Percentiles rank a stretch among this genome's conserved stretches.
phyloP scores from a whole-genome alignment of 2,888 invertebrate species.

The Timandra comae region DNA sequence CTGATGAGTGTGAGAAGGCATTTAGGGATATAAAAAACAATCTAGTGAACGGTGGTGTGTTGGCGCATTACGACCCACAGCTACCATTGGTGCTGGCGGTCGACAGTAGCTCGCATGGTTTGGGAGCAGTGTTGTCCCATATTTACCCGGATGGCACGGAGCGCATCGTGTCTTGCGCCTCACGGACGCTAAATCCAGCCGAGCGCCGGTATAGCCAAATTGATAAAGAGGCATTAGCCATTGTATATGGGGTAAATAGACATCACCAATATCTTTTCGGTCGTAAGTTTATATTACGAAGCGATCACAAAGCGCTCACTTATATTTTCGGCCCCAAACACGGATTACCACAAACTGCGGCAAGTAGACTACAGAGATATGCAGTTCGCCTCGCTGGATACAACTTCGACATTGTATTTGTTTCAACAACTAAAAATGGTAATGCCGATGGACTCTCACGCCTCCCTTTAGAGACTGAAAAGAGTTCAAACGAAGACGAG shows the following conservation, averaged over 20 bases:
- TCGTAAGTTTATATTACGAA: slow-evolving; percentile 13
- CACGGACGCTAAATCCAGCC: slow-evolving; percentile 3
- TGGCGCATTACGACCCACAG: slow-evolving; percentile 17
- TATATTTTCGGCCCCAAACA: slow-evolving; percentile 30
- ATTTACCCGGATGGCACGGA: background rate
- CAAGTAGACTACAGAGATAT: slow-evolving; percentile 28
- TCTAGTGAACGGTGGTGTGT: slow-evolving; percentile 6
- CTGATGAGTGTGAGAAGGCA: slow-evolving; percentile 4
- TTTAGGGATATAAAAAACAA: slow-evolving; percentile 9
- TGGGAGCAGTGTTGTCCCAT: background rate
- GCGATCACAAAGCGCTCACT: slow-evolving; percentile 44
- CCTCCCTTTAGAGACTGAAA: background rate
- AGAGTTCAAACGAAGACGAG: background rate
- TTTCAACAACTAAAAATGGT: background rate
- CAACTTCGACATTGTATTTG: slow-evolving; percentile 3
- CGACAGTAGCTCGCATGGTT: background rate
- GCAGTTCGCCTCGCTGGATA: slow-evolving; percentile 11
- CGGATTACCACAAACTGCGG: slow-evolving; percentile 23
- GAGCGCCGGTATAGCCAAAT: slow-evolving; percentile 6
- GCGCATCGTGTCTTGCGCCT: background rate
- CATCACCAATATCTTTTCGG: slow-evolving; percentile 4
- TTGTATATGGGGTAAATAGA: slow-evolving; percentile 2
- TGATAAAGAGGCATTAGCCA: slow-evolving; percentile 4
- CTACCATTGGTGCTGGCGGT: slow-evolving; percentile 12
- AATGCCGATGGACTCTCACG: background rate